Evolutionary conservation across 2,797 vertebrate genomes (phyloP).

Genomic region (Lithobates sylvaticus): DNA sequence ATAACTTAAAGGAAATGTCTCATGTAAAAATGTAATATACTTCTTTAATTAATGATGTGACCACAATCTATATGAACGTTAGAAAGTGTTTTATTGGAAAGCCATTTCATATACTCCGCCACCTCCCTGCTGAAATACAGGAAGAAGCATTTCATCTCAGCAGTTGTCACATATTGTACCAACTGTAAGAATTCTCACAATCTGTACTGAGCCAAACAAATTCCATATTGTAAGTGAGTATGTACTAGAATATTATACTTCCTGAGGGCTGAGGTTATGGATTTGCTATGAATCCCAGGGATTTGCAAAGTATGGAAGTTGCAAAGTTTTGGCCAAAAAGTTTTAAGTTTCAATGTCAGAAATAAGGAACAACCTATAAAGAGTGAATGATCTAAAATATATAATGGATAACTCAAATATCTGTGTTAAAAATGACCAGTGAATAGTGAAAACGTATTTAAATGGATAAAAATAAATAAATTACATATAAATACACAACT

Average conservation of each 20-base stretch:
- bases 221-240: background rate
- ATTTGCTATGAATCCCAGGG: too few species aligned
- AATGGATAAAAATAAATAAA: too few species aligned
- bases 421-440: too few species aligned
- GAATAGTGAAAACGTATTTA: too few species aligned
- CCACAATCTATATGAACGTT: constrained; percentile 11
- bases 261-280: too few species aligned
- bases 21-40: constrained; percentile 34
- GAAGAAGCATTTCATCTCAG: constrained; percentile 2
- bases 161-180: background rate
- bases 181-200: constrained; percentile 4
- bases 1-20: constrained; percentile 7
- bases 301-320: too few species aligned
- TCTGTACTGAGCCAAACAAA: background rate
- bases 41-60: constrained; percentile 40
- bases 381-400: too few species aligned
- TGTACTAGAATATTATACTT: background rate
- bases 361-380: too few species aligned
- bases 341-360: too few species aligned
- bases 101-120: constrained; percentile 12
- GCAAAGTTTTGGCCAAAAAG: too few species aligned
- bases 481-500: too few species aligned
- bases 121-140: background rate
- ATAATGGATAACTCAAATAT: too few species aligned
- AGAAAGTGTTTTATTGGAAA: constrained; percentile 38